Evolutionary conservation across 2,113 vertebrate species (phyloP), one percentile per base, ranked within the genome.

Genomic region (Pituophis catenifer): DNA sequence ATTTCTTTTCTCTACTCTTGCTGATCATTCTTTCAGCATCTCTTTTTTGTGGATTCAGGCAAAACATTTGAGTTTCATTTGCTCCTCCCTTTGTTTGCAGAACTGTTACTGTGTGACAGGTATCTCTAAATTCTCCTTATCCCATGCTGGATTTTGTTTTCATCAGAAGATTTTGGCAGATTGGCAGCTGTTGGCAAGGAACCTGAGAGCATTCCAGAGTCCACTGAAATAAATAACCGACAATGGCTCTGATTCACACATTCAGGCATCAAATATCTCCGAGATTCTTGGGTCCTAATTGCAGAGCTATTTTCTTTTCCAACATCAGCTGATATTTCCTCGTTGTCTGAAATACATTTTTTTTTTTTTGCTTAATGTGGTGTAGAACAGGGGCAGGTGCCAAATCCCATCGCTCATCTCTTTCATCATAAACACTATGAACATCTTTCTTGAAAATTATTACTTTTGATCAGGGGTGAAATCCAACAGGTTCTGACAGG

Each of bases 201-300:
- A 95, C 92, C 53, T 91, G 94, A 96, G 88, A 90, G 62, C 0
- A 0, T 97, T 94, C 95, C 26, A 0, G 33, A 91, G 94, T 88
- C 94, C 96, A 90, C 95, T 97, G 93, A 95, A 97, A 96, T 96
- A 96, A 96, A 96, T 94, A 96, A 96, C 91, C 54, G 86, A 95
- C 89, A 96, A 95, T 95, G 95, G 96, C 95, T 95, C 90, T 96
- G 86, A 89, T 94, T 94, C 93, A 93, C 93, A 87, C 12, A 0
- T 38, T 96, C 91, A 95, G 92, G 92, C 93, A 44, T 44, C 75
- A 81, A 81, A 81, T 44, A 44, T 81, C 17, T 81, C 75, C 21
- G 19, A 81, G 75, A 81, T 23, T 44, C 75, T 81, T 44, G 33
- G 75, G 17, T 81, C 17, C 33, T 81, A 81, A 44, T 44, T 23